Conservation (phyloP, 1,140 invertebrate genomes). For the Tetranychus urticae region DNA sequence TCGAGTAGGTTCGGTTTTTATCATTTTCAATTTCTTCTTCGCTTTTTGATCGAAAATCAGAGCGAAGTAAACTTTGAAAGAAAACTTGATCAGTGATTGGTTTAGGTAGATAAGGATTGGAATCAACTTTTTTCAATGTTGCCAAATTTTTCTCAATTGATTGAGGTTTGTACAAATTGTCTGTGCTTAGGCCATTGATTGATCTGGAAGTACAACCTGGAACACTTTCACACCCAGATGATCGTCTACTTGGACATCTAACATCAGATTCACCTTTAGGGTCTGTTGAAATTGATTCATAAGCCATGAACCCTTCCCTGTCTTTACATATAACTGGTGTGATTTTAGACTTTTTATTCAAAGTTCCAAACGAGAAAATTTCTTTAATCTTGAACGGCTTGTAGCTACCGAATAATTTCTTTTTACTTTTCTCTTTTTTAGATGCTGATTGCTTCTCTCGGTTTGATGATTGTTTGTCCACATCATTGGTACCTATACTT, state of each 20-base stretch:
- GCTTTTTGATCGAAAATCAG: neutral
- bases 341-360: constrained; percentile 2
- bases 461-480: no score
- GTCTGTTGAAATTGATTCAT: no score
- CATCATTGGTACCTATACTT: neutral
- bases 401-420: neutral
- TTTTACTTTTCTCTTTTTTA: neutral
- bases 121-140: neutral
- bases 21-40: neutral
- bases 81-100: neutral
- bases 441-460: no score
- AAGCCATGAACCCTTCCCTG: no score
- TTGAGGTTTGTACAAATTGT: neutral
- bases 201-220: no score
- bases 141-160: neutral
- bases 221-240: no score
- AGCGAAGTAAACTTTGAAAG: neutral
- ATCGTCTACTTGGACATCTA: no score
- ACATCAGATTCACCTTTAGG: no score
- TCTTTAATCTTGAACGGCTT: constrained; percentile 10
- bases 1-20: neutral
- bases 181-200: no score
- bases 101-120: neutral
- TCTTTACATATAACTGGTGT: neutral
- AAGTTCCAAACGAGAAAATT: constrained; percentile 10